phyloP scores from a whole-genome alignment of 2,113 vertebrate genomes.

The Paramormyrops kingsleyae region DNA sequence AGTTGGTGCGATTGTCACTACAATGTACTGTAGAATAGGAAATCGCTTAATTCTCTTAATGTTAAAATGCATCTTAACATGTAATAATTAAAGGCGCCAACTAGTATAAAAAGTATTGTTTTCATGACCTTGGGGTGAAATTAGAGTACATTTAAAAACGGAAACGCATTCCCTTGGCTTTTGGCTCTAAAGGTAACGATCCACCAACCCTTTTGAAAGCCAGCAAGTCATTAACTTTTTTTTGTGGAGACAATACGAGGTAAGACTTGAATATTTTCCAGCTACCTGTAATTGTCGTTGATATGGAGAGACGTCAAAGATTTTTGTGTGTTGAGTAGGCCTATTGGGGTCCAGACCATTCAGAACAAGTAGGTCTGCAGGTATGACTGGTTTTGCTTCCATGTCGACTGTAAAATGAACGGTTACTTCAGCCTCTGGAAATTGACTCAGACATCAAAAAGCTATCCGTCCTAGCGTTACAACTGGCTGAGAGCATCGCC shows the following conservation, averaged over 20 bases:
- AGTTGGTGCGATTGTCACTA: not conserved
- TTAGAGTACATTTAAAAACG: not conserved
- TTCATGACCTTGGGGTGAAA: not conserved
- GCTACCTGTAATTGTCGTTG: not conserved
- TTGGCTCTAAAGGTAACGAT: not conserved
- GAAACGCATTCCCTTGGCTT: not conserved
- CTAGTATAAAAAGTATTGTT: not conserved
- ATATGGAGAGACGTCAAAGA: not conserved
- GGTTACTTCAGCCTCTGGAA: conserved; percentile 51
- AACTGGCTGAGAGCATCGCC: conserved; percentile 67
- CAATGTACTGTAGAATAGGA: not conserved
- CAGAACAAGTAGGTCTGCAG: not conserved
- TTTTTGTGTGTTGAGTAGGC: not conserved
- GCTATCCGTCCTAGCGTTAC: conserved; percentile 56
- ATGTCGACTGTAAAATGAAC: conserved; percentile 9
- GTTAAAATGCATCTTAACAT: not conserved
- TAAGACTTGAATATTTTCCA: not conserved
- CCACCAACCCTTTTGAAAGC: not conserved
- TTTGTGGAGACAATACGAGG: not conserved
- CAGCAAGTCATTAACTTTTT: not conserved
- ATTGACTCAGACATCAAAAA: conserved; percentile 60
- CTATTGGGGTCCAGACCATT: not conserved
- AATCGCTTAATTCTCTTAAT: not conserved
- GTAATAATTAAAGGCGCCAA: not conserved
- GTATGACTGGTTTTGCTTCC: not conserved